Conservation (phyloP, 2,888 invertebrate species). For the Digitonthophagus gazella region DNA sequence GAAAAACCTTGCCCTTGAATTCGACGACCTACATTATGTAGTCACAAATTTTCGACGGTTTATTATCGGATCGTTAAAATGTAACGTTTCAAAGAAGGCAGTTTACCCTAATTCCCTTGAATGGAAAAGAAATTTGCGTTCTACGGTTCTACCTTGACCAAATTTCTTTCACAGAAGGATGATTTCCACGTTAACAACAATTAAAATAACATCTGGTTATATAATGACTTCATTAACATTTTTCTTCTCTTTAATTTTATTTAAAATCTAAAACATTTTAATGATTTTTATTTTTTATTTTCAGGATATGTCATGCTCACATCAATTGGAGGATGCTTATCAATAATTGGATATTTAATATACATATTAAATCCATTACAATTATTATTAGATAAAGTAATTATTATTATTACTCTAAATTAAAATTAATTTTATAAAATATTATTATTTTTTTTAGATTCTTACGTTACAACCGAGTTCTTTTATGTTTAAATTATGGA, state of each 20-base stretch:
- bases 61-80: no score
- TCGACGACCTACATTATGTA: background rate
- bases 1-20: background rate
- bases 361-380: slow-evolving; percentile 44
- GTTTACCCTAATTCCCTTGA: background rate
- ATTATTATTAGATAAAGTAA: slow-evolving; percentile 43
- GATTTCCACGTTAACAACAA: slow-evolving; percentile 9
- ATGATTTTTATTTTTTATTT: slow-evolving; percentile 34
- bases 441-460: slow-evolving; percentile 35
- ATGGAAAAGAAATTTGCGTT: background rate
- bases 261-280: background rate
- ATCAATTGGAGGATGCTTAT: slow-evolving; percentile 44
- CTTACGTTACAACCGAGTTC: slow-evolving; percentile 51
- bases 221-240: background rate
- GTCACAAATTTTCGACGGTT: background rate
- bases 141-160: background rate
- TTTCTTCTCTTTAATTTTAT: background rate
- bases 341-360: slow-evolving; percentile 43
- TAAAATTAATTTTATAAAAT: background rate
- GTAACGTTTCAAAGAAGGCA: no score
- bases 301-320: slow-evolving; percentile 44
- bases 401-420: slow-evolving; percentile 15
- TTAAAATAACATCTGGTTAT: background rate
- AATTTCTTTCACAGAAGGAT: slow-evolving; percentile 23
- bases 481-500: slow-evolving; percentile 61